Evolutionary conservation across 2,113 vertebrate genomes (phyloP), one percentile per base, ranked within the genome.

Genomic region (Paradisaea rubra): DNA sequence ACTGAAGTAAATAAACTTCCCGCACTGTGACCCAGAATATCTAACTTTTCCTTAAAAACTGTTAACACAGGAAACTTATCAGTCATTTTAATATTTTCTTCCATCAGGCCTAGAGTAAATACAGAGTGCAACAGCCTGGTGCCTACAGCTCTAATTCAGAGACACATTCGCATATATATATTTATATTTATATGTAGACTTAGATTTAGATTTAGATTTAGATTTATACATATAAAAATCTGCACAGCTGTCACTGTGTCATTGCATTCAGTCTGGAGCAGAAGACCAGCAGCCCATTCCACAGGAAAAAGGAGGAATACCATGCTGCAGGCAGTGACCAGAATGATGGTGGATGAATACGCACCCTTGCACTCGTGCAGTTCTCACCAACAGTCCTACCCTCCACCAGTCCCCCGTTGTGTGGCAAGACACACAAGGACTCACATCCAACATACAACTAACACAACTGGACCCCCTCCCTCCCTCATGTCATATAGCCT

Each of bases 1-100:
- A 81, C 94, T 84, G 76, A 83, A 82, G 92, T 94, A 97, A 97
- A 96, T 89, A 97, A 96, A 96, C 70, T 87, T 92, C 66, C 82
- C 0, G 0, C 81, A 63, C 79, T 69, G 93, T 91, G 72, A 88
- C 63, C 44, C 92, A 90, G 79, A 91, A 92, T 90, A 90, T 88
- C 82, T 93, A 93, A 82, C 94, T 96, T 94, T 95, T 93, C 91
- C 83, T 91, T 81, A 91, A 92, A 95, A 95, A 83, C 33, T 6
- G 2, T 88, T 94, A 95, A 85, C 60, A 63, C 37, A 61, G 85
- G 90, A 93, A 91, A 87, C 42, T 94, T 94, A 93, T 76, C 94
- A 84, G 79, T 66, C 31, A 78, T 91, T 95, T 90, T 86, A 93
- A 96, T 86, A 83, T 31, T 66, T 89, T 50, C 28, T 91, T 73